Conservation (phyloP, 2,888 invertebrate genomes). For the Sericinus montela region DNA sequence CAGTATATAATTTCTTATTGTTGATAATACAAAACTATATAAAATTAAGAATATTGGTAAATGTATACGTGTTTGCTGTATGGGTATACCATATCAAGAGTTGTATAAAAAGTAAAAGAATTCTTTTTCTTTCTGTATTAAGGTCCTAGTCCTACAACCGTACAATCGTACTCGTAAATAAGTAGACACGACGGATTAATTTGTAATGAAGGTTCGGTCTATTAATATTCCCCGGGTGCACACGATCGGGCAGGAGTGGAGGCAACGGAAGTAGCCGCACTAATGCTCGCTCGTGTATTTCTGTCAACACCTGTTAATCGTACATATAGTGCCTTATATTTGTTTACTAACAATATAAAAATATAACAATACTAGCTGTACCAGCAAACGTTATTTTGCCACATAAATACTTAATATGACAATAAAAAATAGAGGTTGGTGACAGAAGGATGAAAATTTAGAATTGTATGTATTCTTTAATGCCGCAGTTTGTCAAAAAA, state of each 20-base stretch:
- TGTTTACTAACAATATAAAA: neutral
- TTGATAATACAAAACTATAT: too few species aligned
- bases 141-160: slow-evolving; percentile 2
- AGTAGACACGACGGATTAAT: neutral
- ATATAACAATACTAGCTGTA: too few species aligned
- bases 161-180: slow-evolving; percentile 9
- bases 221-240: slow-evolving; percentile 47
- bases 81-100: too few species aligned
- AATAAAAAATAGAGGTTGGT: too few species aligned
- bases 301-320: slow-evolving; percentile 33
- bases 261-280: slow-evolving; percentile 34
- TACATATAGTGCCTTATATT: neutral
- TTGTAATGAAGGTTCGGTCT: slow-evolving; percentile 2
- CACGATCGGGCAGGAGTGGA: slow-evolving; percentile 47
- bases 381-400: too few species aligned
- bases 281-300: slow-evolving; percentile 33
- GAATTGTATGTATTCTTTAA: too few species aligned
- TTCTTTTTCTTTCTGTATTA: slow-evolving; percentile 8
- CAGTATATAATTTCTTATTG: too few species aligned
- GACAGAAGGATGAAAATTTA: too few species aligned
- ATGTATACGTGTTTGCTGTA: too few species aligned
- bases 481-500: too few species aligned
- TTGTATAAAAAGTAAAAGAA: neutral
- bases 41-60: too few species aligned
- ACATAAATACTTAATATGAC: too few species aligned